Evolutionary conservation across 2,888 invertebrate genomes (phyloP), one percentile per base, ranked within the genome.

Genomic region (Melanostoma mellinum): DNA sequence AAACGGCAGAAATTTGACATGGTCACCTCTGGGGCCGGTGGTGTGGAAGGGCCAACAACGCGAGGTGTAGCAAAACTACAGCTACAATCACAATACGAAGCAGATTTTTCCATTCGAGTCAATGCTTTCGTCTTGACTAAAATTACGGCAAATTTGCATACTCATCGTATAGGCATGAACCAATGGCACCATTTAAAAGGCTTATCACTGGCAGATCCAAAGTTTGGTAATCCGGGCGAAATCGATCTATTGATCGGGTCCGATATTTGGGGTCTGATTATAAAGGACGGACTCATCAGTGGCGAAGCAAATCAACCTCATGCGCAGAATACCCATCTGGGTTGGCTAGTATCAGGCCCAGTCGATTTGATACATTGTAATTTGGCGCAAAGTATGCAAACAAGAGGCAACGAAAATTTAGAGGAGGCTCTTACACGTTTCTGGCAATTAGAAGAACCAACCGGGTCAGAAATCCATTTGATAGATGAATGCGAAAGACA

Each of bases 281-380:
- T 68, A 6, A 60, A 68, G 32, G 60, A 53, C 10, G 68, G 60
- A 30, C n/a, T 68, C 2, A 30, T 68, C 8, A 60, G 8, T 30
- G 68, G 68, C 30, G 38, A 68, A 20, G 53, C 53, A 33, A 52
- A 52, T 33, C 42, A 67, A 75, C 74, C 42, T 32, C 58, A 75
- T 50, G 74, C 74, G 30, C 58, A 75, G 32, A 67, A 58, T 65
- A 67, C 67, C 6, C 74, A 75, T 52, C 67, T 75, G 3, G 44
- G 60, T 35, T 60, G 60, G 60, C 32, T 60, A 4, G 60, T 60
- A 2, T 60, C 60, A n/a, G 60, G 60, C 2, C 60, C 32, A 33
- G 60, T 60, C 2, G 60, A 60, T n/a, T 42, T 60, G 6, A 33
- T 44, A 3, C n/a, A 44, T 32, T 60, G 60, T 2, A 60, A 60